Conservation (phyloP, 2,113 vertebrate species). For the Charadrius vociferus region DNA sequence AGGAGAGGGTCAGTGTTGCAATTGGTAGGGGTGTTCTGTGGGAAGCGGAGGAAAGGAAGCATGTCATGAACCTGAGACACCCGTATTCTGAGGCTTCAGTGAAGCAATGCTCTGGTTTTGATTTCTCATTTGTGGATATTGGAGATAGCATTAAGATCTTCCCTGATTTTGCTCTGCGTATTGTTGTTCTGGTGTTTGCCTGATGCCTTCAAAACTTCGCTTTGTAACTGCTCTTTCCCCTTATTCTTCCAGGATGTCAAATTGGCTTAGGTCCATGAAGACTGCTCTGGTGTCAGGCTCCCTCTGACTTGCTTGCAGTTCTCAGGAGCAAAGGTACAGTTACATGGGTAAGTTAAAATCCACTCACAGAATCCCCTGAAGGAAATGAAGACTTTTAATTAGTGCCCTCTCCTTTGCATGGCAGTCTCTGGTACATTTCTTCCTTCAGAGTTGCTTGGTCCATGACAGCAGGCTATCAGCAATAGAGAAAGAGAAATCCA, state of each 20-base stretch:
- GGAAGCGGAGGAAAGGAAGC: background rate
- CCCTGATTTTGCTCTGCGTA: background rate
- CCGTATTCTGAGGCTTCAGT: fast-evolving
- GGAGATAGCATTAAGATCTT: background rate
- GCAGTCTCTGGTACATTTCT: background rate
- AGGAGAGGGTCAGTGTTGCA: background rate
- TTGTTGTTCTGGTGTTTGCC: background rate
- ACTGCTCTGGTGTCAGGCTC: background rate
- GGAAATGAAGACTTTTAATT: background rate
- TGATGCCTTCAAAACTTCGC: background rate
- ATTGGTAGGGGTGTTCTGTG: background rate
- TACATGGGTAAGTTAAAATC: conserved; percentile 35
- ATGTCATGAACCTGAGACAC: background rate
- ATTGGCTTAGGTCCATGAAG: background rate
- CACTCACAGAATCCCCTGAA: background rate
- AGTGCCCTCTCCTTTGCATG: background rate
- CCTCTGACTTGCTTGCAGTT: background rate
- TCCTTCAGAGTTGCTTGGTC: background rate
- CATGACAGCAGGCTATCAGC: background rate
- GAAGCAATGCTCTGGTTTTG: background rate
- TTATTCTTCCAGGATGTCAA: conserved; percentile 45
- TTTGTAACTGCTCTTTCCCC: background rate
- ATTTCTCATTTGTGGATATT: background rate
- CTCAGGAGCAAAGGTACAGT: conserved; percentile 28
- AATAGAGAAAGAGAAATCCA: background rate